Conservation (phyloP, 1,140 invertebrate genomes). For the Drosophila baimaii region DNA sequence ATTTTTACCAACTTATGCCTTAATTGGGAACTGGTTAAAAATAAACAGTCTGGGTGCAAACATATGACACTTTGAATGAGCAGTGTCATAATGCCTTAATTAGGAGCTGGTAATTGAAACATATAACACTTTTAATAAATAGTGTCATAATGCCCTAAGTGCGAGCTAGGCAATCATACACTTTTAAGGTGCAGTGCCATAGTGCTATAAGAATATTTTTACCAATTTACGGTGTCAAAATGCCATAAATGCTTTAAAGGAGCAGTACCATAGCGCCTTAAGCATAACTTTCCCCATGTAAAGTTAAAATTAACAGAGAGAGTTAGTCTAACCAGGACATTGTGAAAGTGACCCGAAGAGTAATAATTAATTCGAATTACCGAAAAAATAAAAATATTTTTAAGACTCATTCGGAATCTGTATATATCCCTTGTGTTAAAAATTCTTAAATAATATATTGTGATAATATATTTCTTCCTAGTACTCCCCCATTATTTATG, state of each 20-base stretch:
- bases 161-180: not conserved
- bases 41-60: no score
- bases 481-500: not conserved
- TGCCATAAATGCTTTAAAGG: no score
- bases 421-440: not conserved
- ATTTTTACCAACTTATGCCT: no score
- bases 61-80: not conserved
- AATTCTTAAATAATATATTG: not conserved
- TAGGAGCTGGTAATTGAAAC: no score
- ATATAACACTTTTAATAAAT: not conserved
- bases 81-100: not conserved
- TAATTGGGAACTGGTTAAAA: no score
- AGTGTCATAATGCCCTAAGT: not conserved
- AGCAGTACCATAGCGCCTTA: not conserved
- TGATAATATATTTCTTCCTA: fast-evolving
- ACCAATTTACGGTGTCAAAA: no score
- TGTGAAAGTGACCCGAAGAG: not conserved
- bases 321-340: not conserved
- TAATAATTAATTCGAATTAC: not conserved
- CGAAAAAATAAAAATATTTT: no score
- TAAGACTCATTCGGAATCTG: no score
- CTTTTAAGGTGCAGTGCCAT: no score
- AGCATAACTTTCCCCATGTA: not conserved
- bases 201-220: no score
- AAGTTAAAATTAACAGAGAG: not conserved